phyloP scores from a whole-genome alignment of 2,888 invertebrate species.

The Campoletis raptor region DNA sequence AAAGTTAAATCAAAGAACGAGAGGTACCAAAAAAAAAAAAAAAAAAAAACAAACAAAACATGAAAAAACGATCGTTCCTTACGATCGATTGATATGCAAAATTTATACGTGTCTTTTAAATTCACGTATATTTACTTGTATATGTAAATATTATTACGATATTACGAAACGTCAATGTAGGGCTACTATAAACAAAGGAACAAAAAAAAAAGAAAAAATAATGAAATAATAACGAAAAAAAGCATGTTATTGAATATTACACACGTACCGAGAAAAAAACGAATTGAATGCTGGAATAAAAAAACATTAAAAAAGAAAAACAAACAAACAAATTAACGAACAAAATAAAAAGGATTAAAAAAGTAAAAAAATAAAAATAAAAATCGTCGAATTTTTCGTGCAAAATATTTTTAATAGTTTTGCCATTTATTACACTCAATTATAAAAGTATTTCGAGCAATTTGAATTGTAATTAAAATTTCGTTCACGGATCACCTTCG shows the following conservation, averaged over 20 bases:
- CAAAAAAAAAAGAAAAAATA: not conserved
- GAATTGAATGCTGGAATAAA: not conserved
- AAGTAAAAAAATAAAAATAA: constrained; percentile 11
- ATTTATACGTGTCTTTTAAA: constrained; percentile 62
- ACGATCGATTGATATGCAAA: constrained; percentile 47
- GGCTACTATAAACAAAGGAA: constrained; percentile 59
- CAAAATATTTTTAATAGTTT: constrained; percentile 31
- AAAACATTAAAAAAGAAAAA: constrained; percentile 8
- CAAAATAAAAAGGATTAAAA: not conserved
- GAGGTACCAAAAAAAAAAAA: not conserved
- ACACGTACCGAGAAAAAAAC: constrained; percentile 6
- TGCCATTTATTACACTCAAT: constrained; percentile 57
- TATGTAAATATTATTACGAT: constrained; percentile 77
- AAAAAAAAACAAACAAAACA: not conserved
- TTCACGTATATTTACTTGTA: constrained; percentile 67
- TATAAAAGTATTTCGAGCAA: constrained; percentile 39
- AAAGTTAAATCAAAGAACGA: not conserved
- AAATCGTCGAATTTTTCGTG: constrained; percentile 14
- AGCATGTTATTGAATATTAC: constrained; percentile 1
- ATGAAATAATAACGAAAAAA: constrained; percentile 10
- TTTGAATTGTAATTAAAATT: constrained; percentile 5
- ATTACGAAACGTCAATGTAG: constrained; percentile 79
- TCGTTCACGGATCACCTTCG: not conserved
- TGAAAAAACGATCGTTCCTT: not conserved
- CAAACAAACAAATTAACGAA: not conserved